Base-by-base conservation (phyloP, 2,113 vertebrate genomes). In the Spea multiplicata region DNA sequence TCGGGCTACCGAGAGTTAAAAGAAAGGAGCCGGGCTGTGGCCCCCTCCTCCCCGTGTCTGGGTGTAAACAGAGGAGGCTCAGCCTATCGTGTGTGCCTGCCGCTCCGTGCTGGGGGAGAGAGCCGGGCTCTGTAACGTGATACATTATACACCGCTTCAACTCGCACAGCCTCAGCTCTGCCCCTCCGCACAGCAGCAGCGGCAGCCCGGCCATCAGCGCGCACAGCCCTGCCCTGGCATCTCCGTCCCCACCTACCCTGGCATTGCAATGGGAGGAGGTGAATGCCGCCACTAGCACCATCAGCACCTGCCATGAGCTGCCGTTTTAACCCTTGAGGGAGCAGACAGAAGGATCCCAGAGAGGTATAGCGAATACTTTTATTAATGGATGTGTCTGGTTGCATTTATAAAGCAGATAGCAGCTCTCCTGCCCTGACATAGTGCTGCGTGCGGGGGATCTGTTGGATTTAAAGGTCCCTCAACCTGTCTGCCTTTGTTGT, bases 61-160 rank as follows among this genome's bases (percentile, higher is more conserved):
- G 89, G 86, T 89, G 92, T 90, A 88, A 90, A 91, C 90, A 88
- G 89, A 84, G 84, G 78, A 86, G 87, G 85, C 91, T 91, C 93
- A 94, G 94, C 94, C 94, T 94, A 96, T 95, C 91, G 90, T 87
- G 90, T 91, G 90, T 89, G 92, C 89, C 87, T 86, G 91, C 89
- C 80, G 88, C 84, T 83, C 83, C 81, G 89, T 84, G 89, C 89
- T 87, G 81, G 86, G 82, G 91, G 92, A 88, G 84, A 79, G 79
- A 77, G 92, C 92, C 93, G 87, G 93, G 89, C 92, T 89, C 88
- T 87, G 94, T 91, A 94, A 95, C 91, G 87, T 84, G 93, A 95
- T 90, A 88, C 92, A 87, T 89, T 89, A 89, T 90, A 89, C 93
- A 93, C 92, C 88, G 82, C 17, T 89, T 91, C 91, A 89, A 91